Evolutionary conservation across 2,797 vertebrate genomes (phyloP).

Genomic region (Carapus acus): DNA sequence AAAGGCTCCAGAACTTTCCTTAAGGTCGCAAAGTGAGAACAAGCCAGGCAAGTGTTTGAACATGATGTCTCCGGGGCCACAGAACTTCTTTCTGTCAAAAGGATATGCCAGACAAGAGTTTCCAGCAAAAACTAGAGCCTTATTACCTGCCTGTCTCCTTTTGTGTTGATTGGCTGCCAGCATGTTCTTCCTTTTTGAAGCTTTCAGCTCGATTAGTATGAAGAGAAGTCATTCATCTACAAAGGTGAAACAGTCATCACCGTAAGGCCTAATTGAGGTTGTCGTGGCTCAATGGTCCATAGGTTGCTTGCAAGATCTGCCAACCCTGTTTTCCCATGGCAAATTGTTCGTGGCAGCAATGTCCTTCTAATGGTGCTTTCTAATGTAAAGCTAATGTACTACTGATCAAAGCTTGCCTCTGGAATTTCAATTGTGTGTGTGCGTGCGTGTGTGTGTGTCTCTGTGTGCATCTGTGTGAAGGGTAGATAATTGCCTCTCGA

Average conservation of each 20-base stretch:
- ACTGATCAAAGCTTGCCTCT: conserved; percentile 64
- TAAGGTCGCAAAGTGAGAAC: too few relatives aligned
- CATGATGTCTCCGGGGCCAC: too few relatives aligned
- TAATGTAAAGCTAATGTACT: conserved; percentile 76
- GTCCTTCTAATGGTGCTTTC: conserved; percentile 69
- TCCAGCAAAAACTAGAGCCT: too few relatives aligned
- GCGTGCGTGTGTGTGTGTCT: conserved; percentile 16
- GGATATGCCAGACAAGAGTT: too few relatives aligned
- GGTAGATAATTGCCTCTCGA: conserved; percentile 52
- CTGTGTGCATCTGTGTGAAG: conserved; percentile 16
- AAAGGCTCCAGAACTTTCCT: too few relatives aligned
- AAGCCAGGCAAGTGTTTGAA: too few relatives aligned
- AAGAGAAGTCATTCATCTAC: conserved; percentile 47
- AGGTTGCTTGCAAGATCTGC: conserved; percentile 61
- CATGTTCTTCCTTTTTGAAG: conserved; percentile 27
- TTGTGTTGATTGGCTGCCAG: conserved; percentile 20
- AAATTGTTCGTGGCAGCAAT: conserved; percentile 72
- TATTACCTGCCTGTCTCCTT: conserved; percentile 38
- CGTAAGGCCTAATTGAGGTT: conserved; percentile 66
- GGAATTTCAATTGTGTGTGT: conserved; percentile 47
- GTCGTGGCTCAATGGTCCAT: conserved; percentile 71
- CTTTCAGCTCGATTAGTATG: conserved; percentile 40
- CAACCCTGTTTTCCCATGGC: conserved; percentile 66
- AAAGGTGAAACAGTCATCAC: conserved; percentile 58
- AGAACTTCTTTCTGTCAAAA: too few relatives aligned